These are phyloP conservation scores for Heterochromis multidens DNA, from an alignment of 2,113 vertebrate species.

Conservation along the genomic window DNA sequence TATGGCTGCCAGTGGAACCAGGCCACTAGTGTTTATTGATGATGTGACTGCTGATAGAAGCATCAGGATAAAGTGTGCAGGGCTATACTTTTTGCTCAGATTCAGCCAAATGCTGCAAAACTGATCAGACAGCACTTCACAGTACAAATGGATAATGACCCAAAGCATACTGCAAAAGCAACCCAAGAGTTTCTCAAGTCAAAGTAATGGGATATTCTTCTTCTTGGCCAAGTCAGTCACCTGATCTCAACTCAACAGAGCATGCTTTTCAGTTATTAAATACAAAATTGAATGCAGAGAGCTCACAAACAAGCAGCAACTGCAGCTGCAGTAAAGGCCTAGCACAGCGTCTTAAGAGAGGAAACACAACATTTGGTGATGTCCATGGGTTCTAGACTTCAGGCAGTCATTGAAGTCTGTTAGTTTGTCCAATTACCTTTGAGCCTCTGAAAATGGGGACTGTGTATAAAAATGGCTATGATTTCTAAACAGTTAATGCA, in stretches of 20 bases:
- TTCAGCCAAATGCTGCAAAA: not conserved
- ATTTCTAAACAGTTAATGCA: rapidly evolving
- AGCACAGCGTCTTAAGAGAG: not conserved
- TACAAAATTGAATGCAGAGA: not conserved
- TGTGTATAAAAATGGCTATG: not conserved
- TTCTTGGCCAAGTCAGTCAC: not conserved
- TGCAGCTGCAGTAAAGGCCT: not conserved
- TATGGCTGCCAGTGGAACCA: not conserved
- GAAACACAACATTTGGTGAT: not conserved
- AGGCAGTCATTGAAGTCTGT: no score
- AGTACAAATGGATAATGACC: not conserved
- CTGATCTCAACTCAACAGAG: not conserved
- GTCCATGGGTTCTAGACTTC: not conserved
- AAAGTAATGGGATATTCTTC: not conserved
- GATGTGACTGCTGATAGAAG: not conserved
- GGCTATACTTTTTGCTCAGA: not conserved
- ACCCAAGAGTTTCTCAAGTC: not conserved
- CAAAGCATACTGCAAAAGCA: not conserved
- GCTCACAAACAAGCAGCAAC: not conserved
- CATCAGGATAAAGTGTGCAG: not conserved
- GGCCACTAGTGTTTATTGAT: not conserved
- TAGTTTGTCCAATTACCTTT: no score
- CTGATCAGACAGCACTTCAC: not conserved
- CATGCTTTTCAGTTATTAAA: not conserved
- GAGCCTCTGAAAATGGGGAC: no score